Conservation (phyloP, 2,113 vertebrate genomes). For the Trachemys scripta region DNA sequence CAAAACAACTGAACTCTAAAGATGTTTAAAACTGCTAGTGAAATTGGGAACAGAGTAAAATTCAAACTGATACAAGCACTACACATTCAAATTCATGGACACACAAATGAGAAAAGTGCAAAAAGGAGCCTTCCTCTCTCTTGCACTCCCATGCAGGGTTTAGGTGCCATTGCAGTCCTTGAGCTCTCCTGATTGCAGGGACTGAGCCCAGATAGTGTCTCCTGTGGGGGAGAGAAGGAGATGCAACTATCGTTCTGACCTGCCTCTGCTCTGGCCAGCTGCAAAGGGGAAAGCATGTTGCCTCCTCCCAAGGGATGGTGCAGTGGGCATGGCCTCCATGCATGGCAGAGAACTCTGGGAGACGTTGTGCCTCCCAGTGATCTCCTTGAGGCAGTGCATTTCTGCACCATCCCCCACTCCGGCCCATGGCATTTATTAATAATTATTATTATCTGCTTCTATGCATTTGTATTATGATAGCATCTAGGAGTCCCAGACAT, state of each 20-base stretch:
- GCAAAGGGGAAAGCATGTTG: not conserved
- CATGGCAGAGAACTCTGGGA: not conserved
- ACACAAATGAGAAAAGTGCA: not conserved
- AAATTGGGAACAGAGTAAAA: not conserved
- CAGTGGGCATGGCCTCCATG: accelerated
- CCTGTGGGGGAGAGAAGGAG: not conserved
- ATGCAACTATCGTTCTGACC: not conserved
- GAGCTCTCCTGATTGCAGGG: not conserved
- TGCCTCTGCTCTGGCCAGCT: not conserved
- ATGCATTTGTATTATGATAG: not conserved
- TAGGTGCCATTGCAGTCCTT: not conserved
- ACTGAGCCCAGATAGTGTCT: not conserved
- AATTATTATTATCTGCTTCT: not conserved
- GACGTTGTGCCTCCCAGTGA: not conserved
- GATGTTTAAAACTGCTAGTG: not conserved
- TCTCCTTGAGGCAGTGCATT: not conserved
- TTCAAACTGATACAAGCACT: accelerated
- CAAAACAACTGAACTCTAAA: not conserved
- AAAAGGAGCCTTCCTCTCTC: not conserved
- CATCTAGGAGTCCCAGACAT: not conserved
- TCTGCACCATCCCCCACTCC: not conserved
- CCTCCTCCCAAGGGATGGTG: not conserved
- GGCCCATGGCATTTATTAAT: not conserved
- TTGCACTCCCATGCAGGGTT: not conserved
- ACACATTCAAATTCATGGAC: not conserved